phyloP scores from a whole-genome alignment of 2,797 vertebrate genomes.

The Oophaga sylvatica region DNA sequence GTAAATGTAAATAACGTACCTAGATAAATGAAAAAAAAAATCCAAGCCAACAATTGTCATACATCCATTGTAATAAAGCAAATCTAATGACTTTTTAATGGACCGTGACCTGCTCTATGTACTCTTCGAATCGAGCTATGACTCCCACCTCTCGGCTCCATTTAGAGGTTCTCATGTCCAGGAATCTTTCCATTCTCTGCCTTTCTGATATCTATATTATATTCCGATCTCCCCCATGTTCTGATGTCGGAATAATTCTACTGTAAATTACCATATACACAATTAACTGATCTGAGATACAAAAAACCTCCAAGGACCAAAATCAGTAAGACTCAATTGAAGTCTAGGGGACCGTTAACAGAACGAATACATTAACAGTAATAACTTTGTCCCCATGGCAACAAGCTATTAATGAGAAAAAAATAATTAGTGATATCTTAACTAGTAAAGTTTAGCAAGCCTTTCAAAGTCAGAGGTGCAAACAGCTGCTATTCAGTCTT shows the following conservation, averaged over 20 bases:
- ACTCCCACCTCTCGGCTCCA: constrained; percentile 5
- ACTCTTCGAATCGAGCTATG: constrained; percentile 12
- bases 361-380: constrained; percentile 55
- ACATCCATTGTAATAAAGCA: constrained; percentile 34
- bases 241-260: constrained; percentile 50
- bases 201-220: constrained; percentile 52
- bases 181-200: constrained; percentile 21
- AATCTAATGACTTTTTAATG: constrained; percentile 45
- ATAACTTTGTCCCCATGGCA: constrained; percentile 54
- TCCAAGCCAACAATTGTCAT: constrained; percentile 18
- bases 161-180: constrained; percentile 17
- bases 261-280: constrained; percentile 56
- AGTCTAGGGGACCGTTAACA: constrained; percentile 42
- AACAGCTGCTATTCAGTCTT: constrained; percentile 24
- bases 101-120: constrained; percentile 34
- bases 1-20: neutral
- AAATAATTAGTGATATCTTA: constrained; percentile 56
- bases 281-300: constrained; percentile 57
- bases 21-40: neutral
- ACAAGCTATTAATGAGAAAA: constrained; percentile 55
- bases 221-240: constrained; percentile 44
- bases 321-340: constrained; percentile 41
- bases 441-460: constrained; percentile 45
- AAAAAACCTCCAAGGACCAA: constrained; percentile 49
- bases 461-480: constrained; percentile 46